Percentiles rank a stretch among this genome's conserved stretches.
These are phyloP conservation scores for Crepidodera aurea DNA, from an alignment of 2,888 invertebrate species.

Conservation along the genomic window DNA sequence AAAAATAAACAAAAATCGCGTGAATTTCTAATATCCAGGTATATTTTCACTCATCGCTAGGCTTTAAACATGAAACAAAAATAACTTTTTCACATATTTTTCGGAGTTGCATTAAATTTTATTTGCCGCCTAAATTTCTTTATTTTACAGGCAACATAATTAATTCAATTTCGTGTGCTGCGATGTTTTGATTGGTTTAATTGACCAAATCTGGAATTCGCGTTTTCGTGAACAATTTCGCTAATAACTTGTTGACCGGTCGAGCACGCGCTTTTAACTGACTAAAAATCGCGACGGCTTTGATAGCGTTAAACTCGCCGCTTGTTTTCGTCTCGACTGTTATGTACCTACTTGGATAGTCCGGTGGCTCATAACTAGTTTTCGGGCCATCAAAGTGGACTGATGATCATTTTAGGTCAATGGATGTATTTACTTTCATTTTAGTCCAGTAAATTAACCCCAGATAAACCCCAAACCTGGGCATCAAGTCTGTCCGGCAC, in stretches of 20 bases:
- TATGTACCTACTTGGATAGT: conserved; percentile 1
- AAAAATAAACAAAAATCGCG: not conserved
- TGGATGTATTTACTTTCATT: no score
- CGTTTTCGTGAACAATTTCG: not conserved
- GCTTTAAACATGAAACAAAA: not conserved
- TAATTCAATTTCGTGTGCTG: not conserved
- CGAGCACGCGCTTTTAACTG: not conserved
- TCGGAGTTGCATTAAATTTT: not conserved
- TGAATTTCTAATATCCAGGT: not conserved
- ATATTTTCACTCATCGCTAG: conserved; percentile 8
- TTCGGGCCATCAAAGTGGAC: no score
- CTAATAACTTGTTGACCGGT: not conserved
- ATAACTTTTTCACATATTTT: conserved; percentile 16
- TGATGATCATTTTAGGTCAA: no score
- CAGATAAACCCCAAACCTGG: no score
- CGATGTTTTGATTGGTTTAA: not conserved
- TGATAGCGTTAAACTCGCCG: conserved; percentile 10
- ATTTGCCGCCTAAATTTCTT: not conserved
- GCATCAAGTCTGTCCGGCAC: no score
- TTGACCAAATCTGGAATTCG: not conserved
- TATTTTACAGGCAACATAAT: not conserved
- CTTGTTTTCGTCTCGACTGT: not conserved
- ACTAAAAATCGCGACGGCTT: conserved; percentile 22
- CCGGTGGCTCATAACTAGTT: not conserved
- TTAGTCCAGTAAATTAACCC: no score